A percentile compares a stretch with the other conserved stretches of the same genome.
Conservation (phyloP, 92 coral and sea anemone species). For the Bergia sp. region DNA sequence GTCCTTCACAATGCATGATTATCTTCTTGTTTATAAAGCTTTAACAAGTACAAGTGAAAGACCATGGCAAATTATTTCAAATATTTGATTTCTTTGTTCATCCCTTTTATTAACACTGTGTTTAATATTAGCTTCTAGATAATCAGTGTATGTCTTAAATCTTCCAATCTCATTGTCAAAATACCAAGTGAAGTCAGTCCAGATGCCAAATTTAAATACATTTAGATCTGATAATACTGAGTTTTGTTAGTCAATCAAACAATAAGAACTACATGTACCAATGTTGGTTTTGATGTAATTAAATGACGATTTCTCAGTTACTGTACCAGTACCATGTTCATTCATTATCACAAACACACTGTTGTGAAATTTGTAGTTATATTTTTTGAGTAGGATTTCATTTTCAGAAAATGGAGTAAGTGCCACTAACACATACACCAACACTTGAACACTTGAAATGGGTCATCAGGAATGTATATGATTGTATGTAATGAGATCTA, state of each 20-base stretch:
- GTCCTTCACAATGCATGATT: slow-evolving; percentile 30
- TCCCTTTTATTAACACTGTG: neutral
- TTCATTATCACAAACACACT: neutral
- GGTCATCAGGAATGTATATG: neutral
- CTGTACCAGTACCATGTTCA: too few relatives aligned
- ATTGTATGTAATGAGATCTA: neutral
- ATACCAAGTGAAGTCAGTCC: neutral
- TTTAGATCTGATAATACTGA: too few relatives aligned
- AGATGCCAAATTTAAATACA: neutral
- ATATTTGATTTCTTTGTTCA: slow-evolving; percentile 25
- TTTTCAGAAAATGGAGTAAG: neutral
- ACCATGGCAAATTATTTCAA: slow-evolving; percentile 8
- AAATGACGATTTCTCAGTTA: too few relatives aligned
- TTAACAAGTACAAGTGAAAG: slow-evolving; percentile 2
- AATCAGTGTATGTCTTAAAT: neutral
- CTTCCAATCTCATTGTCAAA: slow-evolving; percentile 25
- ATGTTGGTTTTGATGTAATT: too few relatives aligned
- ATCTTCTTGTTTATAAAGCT: neutral
- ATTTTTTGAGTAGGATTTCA: neutral
- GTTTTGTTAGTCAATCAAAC: too few relatives aligned
- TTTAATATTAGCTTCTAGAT: slow-evolving; percentile 12
- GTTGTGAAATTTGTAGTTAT: neutral
- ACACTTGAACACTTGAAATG: neutral
- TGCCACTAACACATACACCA: neutral
- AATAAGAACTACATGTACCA: too few relatives aligned